These are phyloP conservation scores for Glyphotaelius pellucidus DNA, from an alignment of 2,888 invertebrate genomes.

Conservation along the genomic window DNA sequence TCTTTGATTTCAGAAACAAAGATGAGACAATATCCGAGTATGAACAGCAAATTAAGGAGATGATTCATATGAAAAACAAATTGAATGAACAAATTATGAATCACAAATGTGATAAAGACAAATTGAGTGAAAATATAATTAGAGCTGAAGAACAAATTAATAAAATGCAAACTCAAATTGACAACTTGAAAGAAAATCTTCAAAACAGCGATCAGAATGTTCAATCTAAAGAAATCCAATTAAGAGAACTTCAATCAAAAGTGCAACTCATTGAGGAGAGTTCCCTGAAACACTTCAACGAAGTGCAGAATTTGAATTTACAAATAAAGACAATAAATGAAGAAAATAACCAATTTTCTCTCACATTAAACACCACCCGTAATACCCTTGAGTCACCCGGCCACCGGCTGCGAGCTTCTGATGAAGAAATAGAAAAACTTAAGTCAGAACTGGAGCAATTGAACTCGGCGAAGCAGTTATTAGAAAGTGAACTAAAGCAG, in stretches of 20 bases:
- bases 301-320: not conserved
- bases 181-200: constrained; percentile 60
- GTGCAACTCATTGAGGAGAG: not conserved
- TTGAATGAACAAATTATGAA: constrained; percentile 45
- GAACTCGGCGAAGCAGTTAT: not conserved
- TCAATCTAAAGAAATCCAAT: constrained; percentile 49
- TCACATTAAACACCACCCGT: constrained; percentile 79
- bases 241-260: constrained; percentile 70
- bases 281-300: constrained; percentile 70
- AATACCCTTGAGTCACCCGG: constrained; percentile 79
- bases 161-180: constrained; percentile 59
- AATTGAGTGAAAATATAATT: not conserved
- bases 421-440: constrained; percentile 78
- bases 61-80: constrained; percentile 43
- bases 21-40: constrained; percentile 63
- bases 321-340: constrained; percentile 66
- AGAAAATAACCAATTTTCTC: constrained; percentile 78
- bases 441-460: constrained; percentile 48
- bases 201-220: constrained; percentile 20
- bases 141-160: constrained; percentile 8
- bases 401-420: constrained; percentile 78
- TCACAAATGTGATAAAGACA: constrained; percentile 13
- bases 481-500: constrained; percentile 44
- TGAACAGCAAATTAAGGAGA: constrained; percentile 56
- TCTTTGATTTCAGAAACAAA: constrained; percentile 57